These are phyloP conservation scores for Erinaceus europaeus DNA, from an alignment of 2,113 vertebrate species.

Conservation along the genomic window DNA sequence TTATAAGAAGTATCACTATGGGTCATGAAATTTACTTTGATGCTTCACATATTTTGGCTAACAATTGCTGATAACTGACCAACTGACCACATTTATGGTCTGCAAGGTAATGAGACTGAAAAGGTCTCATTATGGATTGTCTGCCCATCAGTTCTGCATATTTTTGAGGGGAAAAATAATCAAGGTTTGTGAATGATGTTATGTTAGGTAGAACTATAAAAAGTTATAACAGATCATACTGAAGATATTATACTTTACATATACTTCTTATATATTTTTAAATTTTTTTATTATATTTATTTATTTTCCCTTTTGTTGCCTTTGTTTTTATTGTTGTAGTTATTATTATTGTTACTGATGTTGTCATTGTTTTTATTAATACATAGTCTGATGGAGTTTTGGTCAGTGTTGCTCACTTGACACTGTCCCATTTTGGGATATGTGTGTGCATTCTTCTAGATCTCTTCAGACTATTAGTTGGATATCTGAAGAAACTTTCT, in stretches of 20 bases:
- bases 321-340: no score
- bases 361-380: no score
- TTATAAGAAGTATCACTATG: neutral
- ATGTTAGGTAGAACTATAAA: neutral
- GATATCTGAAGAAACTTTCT: no score
- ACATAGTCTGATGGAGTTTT: no score
- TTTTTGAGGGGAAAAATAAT: neutral
- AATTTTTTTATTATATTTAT: neutral
- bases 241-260: neutral
- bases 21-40: neutral
- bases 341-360: no score
- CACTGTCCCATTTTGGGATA: no score
- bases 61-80: neutral
- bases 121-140: neutral
- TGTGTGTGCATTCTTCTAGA: no score
- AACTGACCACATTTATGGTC: neutral
- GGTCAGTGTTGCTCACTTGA: no score
- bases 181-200: neutral
- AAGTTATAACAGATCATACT: neutral
- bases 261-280: neutral
- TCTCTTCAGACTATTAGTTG: no score
- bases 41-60: neutral
- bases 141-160: neutral
- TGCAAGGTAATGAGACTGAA: neutral
- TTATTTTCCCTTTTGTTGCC: no score